Evolutionary conservation across 1,140 invertebrate genomes (phyloP), one percentile per base, ranked within the genome.

Genomic region (Tenebrio molitor): DNA sequence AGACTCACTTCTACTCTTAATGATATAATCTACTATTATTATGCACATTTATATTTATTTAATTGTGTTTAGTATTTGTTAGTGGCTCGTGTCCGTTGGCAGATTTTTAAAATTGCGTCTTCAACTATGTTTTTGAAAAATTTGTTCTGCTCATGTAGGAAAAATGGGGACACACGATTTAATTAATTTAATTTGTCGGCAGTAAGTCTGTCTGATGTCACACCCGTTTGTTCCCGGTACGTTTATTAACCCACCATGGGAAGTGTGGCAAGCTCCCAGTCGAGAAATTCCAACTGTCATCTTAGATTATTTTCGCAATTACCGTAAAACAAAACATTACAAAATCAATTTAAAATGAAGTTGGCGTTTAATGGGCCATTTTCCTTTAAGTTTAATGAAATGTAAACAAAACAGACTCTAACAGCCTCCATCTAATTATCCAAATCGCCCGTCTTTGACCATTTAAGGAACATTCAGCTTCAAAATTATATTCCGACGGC

Each of bases 361-460:
- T 29, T 58, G 23, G 21, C 10, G 50, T 58, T 58, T 58, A 58
- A 58, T 58, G 50, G 50, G 50, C 50, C 4, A 58, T 58, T 58
- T 58, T 58, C 50, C 50, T 25, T 0, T 29, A 58, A 58, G 23
- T 58, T 58, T 58, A 58, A 58, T 58, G 50, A 58, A 58, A 58
- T 58, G 50, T 58, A 58, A 58, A 58, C 50, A 58, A 58, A 58
- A 58, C 50, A 58, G 50, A 29, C 50, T 58, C 1, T 58, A 58
- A 58, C n/a, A 58, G 50, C 50, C 10, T 29, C 23, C 23, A 58
- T 58, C 50, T 58, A 58, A 58, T 58, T 58, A 58, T 58, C 50
- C 50, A 58, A 58, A 58, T 58, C 50, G 23, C 50, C 44, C 23
- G 23, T 29, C 23, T 58, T 58, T 58, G 50, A 58, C 50, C 50